Evolutionary conservation across 2,113 vertebrate genomes (phyloP).

Genomic region (Elephantulus edwardii): DNA sequence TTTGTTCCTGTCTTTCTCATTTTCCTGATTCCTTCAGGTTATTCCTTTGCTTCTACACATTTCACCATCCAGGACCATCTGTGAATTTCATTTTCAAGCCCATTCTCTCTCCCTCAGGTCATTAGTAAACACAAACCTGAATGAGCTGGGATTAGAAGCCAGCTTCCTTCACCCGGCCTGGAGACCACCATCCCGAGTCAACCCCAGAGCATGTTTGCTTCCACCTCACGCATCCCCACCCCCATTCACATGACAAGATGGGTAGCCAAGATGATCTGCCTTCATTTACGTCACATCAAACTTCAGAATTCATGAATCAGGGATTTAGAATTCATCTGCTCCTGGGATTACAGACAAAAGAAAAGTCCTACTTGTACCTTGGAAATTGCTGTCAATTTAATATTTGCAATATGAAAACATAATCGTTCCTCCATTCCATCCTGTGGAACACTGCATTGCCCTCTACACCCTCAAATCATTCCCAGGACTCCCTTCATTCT

Average conservation of each 20-base stretch:
- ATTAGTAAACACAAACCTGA: constrained; percentile 59
- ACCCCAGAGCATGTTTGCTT: constrained; percentile 48
- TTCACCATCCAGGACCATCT: constrained; percentile 58
- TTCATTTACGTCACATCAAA: constrained; percentile 47
- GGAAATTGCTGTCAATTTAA: constrained; percentile 9
- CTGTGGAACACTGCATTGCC: not conserved
- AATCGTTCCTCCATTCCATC: not conserved
- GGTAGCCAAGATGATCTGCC: constrained; percentile 49
- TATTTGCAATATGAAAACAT: not conserved
- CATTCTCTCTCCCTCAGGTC: constrained; percentile 31
- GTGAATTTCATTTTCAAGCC: constrained; percentile 69
- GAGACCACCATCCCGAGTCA: constrained; percentile 48
- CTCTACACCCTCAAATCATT: not conserved
- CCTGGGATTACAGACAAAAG: not conserved
- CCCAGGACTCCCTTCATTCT: not conserved
- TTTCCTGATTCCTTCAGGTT: constrained; percentile 72
- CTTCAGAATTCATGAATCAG: constrained; percentile 1
- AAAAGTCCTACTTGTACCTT: not conserved
- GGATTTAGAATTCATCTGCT: too few species aligned
- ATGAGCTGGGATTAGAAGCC: constrained; percentile 32
- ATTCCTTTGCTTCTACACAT: constrained; percentile 46
- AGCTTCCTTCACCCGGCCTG: not conserved
- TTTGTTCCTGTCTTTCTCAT: constrained; percentile 65
- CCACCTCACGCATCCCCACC: constrained; percentile 59
- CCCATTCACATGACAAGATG: constrained; percentile 46